phyloP scores from a whole-genome alignment of 2,888 invertebrate species.

The Calliphora vomitoria region DNA sequence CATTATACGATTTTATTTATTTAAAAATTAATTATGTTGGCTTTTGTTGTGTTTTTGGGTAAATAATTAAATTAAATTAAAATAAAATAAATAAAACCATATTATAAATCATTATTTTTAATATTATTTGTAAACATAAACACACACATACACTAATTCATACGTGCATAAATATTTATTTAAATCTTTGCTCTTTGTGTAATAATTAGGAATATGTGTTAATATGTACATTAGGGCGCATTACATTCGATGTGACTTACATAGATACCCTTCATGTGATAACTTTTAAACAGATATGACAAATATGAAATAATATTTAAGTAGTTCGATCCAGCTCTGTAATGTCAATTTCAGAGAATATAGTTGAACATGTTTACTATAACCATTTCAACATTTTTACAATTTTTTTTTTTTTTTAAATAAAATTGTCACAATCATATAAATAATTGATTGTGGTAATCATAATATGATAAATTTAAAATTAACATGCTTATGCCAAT shows the following conservation, averaged over 20 bases:
- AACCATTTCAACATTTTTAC: too few species aligned
- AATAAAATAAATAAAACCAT: constrained; percentile 70
- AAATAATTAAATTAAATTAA: constrained; percentile 73
- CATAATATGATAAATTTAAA: too few species aligned
- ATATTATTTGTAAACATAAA: constrained; percentile 36
- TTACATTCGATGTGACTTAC: background rate
- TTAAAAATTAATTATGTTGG: constrained; percentile 63
- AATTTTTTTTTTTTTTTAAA: too few species aligned
- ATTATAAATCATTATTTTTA: constrained; percentile 67
- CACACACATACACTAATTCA: background rate
- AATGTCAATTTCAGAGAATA: too few species aligned
- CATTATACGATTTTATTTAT: constrained; percentile 48
- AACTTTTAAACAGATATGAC: too few species aligned
- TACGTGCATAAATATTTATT: constrained; percentile 20
- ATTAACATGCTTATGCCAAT: too few species aligned
- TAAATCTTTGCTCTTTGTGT: constrained; percentile 21
- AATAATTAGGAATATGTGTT: constrained; percentile 35
- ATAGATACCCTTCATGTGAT: too few species aligned
- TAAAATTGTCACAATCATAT: too few species aligned
- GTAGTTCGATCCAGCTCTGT: too few species aligned
- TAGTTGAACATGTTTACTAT: too few species aligned
- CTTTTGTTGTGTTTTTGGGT: constrained; percentile 61
- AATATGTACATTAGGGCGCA: background rate
- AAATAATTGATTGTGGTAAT: too few species aligned
- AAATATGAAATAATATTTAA: too few species aligned